Conservation (phyloP, 1,140 invertebrate genomes). For the Hydropsyche tenuis region DNA sequence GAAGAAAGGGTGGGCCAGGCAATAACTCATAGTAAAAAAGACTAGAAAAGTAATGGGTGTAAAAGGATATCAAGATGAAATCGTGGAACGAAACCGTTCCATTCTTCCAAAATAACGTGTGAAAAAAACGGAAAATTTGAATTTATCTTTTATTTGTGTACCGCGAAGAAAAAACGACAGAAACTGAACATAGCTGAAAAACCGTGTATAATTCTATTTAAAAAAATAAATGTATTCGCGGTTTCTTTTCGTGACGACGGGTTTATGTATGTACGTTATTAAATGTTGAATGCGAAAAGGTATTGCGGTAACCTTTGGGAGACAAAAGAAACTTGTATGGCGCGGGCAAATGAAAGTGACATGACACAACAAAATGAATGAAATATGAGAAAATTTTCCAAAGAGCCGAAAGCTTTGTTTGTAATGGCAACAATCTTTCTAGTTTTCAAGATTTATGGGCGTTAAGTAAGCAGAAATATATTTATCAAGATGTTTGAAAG, state of each 20-base stretch:
- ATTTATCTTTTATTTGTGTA: conserved; percentile 13
- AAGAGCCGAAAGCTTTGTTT: conserved; percentile 34
- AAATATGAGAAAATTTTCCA: conserved; percentile 40
- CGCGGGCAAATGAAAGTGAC: conserved; percentile 36
- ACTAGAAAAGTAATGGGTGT: conserved; percentile 28
- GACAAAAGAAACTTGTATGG: conserved; percentile 26
- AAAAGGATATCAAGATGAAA: conserved; percentile 26
- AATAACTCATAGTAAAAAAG: conserved; percentile 19
- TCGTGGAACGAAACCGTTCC: conserved; percentile 9
- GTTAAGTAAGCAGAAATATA: conserved; percentile 42
- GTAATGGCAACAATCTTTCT: conserved; percentile 36
- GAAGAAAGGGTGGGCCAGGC: conserved; percentile 1
- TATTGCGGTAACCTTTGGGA: conserved; percentile 16
- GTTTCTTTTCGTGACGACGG: too few species aligned
- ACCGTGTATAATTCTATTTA: conserved; percentile 6
- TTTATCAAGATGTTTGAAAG: conserved; percentile 39
- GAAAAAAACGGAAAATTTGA: conserved; percentile 1
- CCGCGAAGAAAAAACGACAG: not conserved
- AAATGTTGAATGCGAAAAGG: conserved; percentile 9
- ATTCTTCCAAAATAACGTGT: not conserved
- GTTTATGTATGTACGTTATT: not conserved
- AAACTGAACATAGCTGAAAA: not conserved
- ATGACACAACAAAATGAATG: conserved; percentile 37
- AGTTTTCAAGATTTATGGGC: conserved; percentile 39
- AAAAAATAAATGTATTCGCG: not conserved